These are phyloP conservation scores for Natator depressus DNA, from an alignment of 2,113 vertebrate species.

Conservation along the genomic window DNA sequence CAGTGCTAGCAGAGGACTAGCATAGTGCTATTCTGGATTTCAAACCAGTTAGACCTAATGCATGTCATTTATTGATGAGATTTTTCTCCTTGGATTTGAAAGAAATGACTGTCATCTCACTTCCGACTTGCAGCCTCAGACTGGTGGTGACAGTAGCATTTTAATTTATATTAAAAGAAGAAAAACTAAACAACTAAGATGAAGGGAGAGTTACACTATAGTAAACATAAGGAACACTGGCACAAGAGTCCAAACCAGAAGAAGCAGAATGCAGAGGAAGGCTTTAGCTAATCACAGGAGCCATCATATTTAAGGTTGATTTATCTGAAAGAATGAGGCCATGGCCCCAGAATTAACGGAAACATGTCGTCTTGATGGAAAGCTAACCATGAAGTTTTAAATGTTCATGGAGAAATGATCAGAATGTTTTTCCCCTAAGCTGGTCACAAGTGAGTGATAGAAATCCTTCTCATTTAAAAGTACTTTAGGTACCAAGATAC, in stretches of 20 bases:
- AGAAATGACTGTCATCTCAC: neutral
- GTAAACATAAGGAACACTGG: neutral
- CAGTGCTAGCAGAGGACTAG: too few relatives aligned
- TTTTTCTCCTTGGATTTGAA: neutral
- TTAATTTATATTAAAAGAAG: neutral
- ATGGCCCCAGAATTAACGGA: neutral
- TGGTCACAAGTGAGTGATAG: neutral
- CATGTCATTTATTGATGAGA: neutral
- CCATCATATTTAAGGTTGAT: neutral
- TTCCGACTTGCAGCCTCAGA: neutral
- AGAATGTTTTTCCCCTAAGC: neutral
- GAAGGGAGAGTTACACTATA: neutral
- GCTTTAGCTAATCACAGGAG: neutral
- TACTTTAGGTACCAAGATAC: neutral
- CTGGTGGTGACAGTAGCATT: neutral
- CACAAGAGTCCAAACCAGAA: neutral
- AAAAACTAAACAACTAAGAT: neutral
- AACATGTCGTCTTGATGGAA: neutral
- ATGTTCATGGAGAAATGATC: neutral
- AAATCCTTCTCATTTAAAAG: neutral
- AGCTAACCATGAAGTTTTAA: neutral
- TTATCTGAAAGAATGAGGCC: neutral
- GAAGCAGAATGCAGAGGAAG: neutral
- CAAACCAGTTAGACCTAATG: too few relatives aligned
- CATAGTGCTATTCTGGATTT: too few relatives aligned